A percentile compares a stretch with the other conserved stretches of the same genome.
phyloP scores from a whole-genome alignment of 23 tunicate genomes.

The Botrylloides violaceus region DNA sequence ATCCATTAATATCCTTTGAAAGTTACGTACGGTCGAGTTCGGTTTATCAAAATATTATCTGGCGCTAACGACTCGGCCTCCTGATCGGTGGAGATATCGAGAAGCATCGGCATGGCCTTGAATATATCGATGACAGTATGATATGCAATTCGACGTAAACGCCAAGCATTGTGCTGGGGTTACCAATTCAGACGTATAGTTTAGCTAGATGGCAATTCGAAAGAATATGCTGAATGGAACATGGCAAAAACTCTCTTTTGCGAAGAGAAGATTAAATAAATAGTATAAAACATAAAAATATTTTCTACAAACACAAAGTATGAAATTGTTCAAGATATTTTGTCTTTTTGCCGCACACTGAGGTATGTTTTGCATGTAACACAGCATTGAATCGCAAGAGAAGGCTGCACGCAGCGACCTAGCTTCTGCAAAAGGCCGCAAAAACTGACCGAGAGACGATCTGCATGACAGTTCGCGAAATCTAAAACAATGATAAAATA shows the following conservation, averaged over 20 bases:
- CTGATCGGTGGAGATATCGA: no score
- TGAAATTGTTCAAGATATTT: conserved; percentile 30
- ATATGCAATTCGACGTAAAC: no score
- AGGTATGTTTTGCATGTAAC: conserved; percentile 62
- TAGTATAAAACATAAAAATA: background rate
- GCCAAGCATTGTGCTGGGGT: no score
- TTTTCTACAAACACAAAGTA: background rate
- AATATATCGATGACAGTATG: no score
- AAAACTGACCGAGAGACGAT: conserved; percentile 33
- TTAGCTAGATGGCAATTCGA: background rate
- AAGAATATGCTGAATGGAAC: background rate
- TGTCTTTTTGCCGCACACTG: conserved; percentile 48
- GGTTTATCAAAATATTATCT: no score
- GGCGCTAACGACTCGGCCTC: no score
- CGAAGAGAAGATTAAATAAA: background rate
- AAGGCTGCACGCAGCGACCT: conserved; percentile 81
- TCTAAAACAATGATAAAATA: conserved; percentile 28
- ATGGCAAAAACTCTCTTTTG: background rate
- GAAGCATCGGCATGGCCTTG: no score
- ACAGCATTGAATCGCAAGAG: conserved; percentile 89
- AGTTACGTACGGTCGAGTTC: no score
- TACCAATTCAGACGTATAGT: no score
- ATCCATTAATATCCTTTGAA: no score
- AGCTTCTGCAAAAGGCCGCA: conserved; percentile 36
- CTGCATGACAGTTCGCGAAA: conserved; percentile 51